Conservation (phyloP, 2,888 invertebrate genomes). For the Melieria picta region DNA sequence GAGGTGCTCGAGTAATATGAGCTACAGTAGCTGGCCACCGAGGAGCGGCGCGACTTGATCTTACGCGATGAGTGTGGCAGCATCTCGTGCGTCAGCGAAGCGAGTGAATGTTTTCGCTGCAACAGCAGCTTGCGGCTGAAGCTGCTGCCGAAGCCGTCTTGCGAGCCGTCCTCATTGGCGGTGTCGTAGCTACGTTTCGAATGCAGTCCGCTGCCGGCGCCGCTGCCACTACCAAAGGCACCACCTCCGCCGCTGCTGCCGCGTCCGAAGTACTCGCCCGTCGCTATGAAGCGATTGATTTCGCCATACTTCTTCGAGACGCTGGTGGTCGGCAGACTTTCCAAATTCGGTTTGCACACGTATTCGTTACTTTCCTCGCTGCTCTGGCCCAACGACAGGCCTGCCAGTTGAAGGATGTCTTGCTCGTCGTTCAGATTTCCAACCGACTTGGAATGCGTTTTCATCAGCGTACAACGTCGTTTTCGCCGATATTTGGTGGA, state of each 20-base stretch:
- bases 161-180: conserved; percentile 37
- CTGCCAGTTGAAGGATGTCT: conserved; percentile 71
- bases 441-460: conserved; percentile 65
- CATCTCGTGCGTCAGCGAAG: conserved; percentile 42
- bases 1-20: conserved; percentile 63
- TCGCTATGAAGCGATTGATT: conserved; percentile 67
- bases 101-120: conserved; percentile 53
- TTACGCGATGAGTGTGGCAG: conserved; percentile 50
- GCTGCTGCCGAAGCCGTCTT: conserved; percentile 43
- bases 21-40: conserved; percentile 64
- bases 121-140: conserved; percentile 49
- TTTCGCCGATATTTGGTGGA: conserved; percentile 61
- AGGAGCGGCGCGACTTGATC: conserved; percentile 63
- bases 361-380: conserved; percentile 65
- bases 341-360: conserved; percentile 60
- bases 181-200: conserved; percentile 19
- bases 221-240: background rate
- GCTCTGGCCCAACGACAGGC: conserved; percentile 71
- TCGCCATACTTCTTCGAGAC: conserved; percentile 65
- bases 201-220: background rate
- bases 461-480: conserved; percentile 51
- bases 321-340: conserved; percentile 58
- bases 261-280: conserved; percentile 62
- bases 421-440: conserved; percentile 66
- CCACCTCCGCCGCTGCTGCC: conserved; percentile 32